A percentile compares a stretch with the other conserved stretches of the same genome.
Conservation (phyloP, 2,113 vertebrate genomes). For the Pterophyllum scalare region DNA sequence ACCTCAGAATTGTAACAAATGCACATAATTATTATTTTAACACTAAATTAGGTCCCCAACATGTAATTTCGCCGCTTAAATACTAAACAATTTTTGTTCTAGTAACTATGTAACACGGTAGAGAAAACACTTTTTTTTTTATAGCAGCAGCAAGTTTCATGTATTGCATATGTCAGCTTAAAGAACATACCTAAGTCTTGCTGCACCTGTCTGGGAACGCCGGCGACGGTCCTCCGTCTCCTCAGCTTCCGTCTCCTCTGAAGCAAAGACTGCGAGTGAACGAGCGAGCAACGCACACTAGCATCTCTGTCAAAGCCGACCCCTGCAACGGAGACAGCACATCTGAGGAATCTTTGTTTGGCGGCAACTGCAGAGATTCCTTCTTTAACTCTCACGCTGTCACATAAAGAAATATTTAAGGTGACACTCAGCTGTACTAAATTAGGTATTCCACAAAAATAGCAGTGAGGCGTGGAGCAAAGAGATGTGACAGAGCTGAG, state of each 20-base stretch:
- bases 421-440: not conserved
- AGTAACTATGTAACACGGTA: not conserved
- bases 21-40: not conserved
- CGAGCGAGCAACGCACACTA: slow-evolving; percentile 97
- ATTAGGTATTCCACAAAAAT: slow-evolving; percentile 22
- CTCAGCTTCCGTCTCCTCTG: slow-evolving; percentile 96
- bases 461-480: slow-evolving; percentile 1
- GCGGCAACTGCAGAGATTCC: slow-evolving; percentile 39
- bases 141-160: not conserved
- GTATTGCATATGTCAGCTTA: not conserved
- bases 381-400: slow-evolving; percentile 58
- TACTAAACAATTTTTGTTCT: not conserved
- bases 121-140: not conserved
- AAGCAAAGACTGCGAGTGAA: slow-evolving; percentile 96
- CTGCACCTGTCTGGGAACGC: slow-evolving; percentile 94
- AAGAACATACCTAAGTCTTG: slow-evolving; percentile 88
- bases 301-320: slow-evolving; percentile 98
- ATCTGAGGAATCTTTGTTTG: slow-evolving; percentile 72
- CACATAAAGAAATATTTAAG: slow-evolving; percentile 11
- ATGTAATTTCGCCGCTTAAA: not conserved
- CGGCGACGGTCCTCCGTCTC: slow-evolving; percentile 94
- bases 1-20: not conserved
- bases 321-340: slow-evolving; percentile 87
- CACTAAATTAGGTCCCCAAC: not conserved
- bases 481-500: slow-evolving; percentile 8